phyloP scores from a whole-genome alignment of 1,140 invertebrate species.

The Nasonia vitripennis region DNA sequence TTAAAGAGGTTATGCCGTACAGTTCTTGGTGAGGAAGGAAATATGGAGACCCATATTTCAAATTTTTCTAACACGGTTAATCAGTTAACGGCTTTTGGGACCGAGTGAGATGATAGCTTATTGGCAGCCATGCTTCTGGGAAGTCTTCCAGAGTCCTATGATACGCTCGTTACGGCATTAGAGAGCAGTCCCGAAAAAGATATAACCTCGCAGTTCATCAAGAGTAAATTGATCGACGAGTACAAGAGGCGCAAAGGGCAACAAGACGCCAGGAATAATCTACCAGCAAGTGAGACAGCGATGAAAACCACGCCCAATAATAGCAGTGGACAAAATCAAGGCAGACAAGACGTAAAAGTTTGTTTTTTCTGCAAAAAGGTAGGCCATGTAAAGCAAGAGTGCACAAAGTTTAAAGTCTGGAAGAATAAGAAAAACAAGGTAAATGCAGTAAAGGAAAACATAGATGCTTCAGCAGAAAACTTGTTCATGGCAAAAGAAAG shows the following conservation, averaged over 20 bases:
- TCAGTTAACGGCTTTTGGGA: slow-evolving; percentile 46
- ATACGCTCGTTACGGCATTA: slow-evolving; percentile 50
- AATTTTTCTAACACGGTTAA: slow-evolving; percentile 22
- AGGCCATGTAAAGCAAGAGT: no score
- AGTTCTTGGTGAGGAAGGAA: slow-evolving; percentile 30
- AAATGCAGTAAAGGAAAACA: no score
- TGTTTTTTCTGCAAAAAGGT: no score
- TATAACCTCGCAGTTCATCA: slow-evolving; percentile 41
- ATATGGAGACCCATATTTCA: slow-evolving; percentile 36
- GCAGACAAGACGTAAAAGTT: no score
- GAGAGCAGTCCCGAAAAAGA: slow-evolving; percentile 45
- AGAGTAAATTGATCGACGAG: slow-evolving; percentile 22
- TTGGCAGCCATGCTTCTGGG: slow-evolving; percentile 42
- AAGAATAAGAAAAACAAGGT: no score
- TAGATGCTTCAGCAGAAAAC: no score
- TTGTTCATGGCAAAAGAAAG: no score
- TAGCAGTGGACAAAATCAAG: no score
- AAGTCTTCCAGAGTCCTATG: slow-evolving; percentile 51
- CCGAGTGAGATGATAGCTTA: slow-evolving; percentile 45
- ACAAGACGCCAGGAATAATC: no score
- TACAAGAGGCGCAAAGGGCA: background rate
- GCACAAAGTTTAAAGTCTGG: no score
- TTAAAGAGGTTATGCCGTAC: slow-evolving; percentile 47
- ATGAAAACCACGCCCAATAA: no score
- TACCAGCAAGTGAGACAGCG: no score